Evolutionary conservation across 2,888 invertebrate species (phyloP), one percentile per base, ranked within the genome.

Genomic region (Apodemia mormo): DNA sequence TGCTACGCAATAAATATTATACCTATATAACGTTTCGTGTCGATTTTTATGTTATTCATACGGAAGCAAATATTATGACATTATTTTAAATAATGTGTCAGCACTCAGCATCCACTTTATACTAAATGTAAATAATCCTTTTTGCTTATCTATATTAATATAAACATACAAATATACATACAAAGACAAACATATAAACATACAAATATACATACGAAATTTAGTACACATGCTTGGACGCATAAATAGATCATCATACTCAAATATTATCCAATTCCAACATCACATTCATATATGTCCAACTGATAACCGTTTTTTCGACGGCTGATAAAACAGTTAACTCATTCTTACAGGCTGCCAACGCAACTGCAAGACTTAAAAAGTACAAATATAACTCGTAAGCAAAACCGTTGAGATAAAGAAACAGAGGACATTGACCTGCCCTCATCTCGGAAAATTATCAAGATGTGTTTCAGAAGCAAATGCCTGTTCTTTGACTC

Each of bases 31-130:
- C 5, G 49, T 37, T 65, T 40, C 40, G 65, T 40, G 65, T 43
- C 12, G 65, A 43, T 65, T 65, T n/a, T 43, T 45, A 65, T 22
- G 43, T 56, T 12, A 22, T 68, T 54, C 29, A 37, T 30, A 67
- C 52, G n/a, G 33, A 54, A 29, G 64, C 37, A 70, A 69, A n/a
- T 72, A 72, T 79, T 80, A 75, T 74, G 77, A 76, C 76, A 77
- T 70, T 29, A 7, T 66, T 76, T 76, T 77, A 76, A 71, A 74
- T 68, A 74, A 76, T 70, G 52, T 73, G 76, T n/a, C n/a, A n/a
- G n/a, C n/a, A n/a, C n/a, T 80, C 77, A 80, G 76, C 79, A 74
- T 76, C 75, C 75, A 71, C 73, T 75, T 9, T 2, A 64, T 37
- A 33, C 10, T 40, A 22, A 45, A n/a, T 52, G 52, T 52, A 52